phyloP scores from a whole-genome alignment of 2,888 invertebrate species.

The Cataglyphis rosenhaueri region DNA sequence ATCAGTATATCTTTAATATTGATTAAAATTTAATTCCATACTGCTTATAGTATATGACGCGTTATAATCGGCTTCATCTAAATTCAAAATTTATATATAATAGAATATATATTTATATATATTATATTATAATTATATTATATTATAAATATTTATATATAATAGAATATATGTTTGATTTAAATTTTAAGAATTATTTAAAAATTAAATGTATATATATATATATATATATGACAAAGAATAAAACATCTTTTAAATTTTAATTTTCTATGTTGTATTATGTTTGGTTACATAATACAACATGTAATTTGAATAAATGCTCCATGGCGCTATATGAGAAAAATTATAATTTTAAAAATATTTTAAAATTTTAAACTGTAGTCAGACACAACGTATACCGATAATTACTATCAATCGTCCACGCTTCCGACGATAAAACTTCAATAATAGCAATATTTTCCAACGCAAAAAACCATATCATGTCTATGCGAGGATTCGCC shows the following conservation, averaged over 20 bases:
- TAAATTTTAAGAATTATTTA: too few relatives aligned
- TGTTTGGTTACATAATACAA: background rate
- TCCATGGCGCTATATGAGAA: too few relatives aligned
- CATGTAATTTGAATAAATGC: background rate
- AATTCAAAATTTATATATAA: background rate
- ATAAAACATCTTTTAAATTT: background rate
- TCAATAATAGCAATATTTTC: conserved; percentile 6
- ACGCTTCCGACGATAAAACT: background rate
- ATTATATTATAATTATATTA: too few relatives aligned
- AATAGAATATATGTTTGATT: too few relatives aligned
- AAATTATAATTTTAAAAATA: background rate
- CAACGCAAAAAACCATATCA: background rate
- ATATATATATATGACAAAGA: background rate
- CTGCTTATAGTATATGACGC: background rate
- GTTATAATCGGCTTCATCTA: background rate
- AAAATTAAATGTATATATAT: too few relatives aligned
- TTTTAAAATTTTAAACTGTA: background rate
- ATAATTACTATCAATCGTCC: background rate
- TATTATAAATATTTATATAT: too few relatives aligned
- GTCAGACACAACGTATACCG: background rate
- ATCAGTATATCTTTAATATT: background rate
- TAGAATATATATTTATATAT: too few relatives aligned
- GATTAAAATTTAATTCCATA: background rate
- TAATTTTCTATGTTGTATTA: background rate
- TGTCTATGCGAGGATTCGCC: background rate